Evolutionary conservation across 2,888 invertebrate genomes (phyloP), one percentile per base, ranked within the genome.

Genomic region (Euzetes globulus): DNA sequence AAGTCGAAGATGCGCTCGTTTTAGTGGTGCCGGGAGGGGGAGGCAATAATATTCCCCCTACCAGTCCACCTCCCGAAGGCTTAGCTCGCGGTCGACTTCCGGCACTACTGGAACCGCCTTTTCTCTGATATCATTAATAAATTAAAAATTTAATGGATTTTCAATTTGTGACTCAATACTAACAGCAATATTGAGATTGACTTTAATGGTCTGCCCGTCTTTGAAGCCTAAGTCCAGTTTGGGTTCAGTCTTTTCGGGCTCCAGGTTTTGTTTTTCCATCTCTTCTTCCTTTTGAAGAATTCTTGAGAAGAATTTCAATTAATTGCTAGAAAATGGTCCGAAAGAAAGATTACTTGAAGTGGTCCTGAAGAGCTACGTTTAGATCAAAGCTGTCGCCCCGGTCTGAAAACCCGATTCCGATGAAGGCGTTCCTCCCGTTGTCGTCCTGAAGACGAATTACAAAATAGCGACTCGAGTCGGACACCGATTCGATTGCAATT

Each of bases 161-260:
- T 19, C 2, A 33, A 0, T 60, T 5, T 29, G 15, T n/a, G 25
- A 3, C 7, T 29, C 41, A 52, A 33, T 58, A 78, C 85, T 83
- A 86, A 93, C 93, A 78, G 93, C 92, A 78, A 94, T 94, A 85
- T 94, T 92, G 91, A 99, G 94, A 82, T 97, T 99, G 77, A 99
- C 96, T 85, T 95, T 98, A 79, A 99, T 99, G 0, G 98, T 99
- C 86, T 99, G 95, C 25, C 99, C 99, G 81, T 98, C 98, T 82
- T 99, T 99, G 83, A 99, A 98, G 71, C 96, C 91, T 73, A 99
- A 87, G 86, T 99, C 97, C 58, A 99, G 85, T 80, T 93, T 90
- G 79, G 86, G 86, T 75, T 87, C 88, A 80, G 88, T 87, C 80
- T 90, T 89, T 50, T 83, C 80, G 29, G 80, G 79, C 72, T 82